Percentiles rank a stretch among this genome's conserved stretches.
phyloP scores from a whole-genome alignment of 2,888 invertebrate species.

The Oegoconia quadripuncta region DNA sequence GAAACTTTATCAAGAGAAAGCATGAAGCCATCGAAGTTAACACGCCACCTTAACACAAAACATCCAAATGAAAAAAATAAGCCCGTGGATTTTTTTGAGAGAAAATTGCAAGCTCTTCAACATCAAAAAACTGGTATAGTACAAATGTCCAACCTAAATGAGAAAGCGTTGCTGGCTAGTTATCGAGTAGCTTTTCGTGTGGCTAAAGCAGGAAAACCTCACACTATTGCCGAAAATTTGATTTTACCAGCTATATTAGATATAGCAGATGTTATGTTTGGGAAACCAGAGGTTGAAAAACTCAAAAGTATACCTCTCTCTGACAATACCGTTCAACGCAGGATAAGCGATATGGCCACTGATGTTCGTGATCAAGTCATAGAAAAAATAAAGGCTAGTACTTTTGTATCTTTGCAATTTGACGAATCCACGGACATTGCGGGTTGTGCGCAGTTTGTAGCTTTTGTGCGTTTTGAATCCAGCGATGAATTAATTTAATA shows the following conservation, averaged over 20 bases:
- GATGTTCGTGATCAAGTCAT: conserved; percentile 26
- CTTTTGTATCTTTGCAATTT: conserved; percentile 25
- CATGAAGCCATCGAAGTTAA: conserved; percentile 21
- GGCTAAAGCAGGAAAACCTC: conserved; percentile 24
- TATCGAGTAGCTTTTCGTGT: conserved; percentile 21
- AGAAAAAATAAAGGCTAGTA: conserved; percentile 17
- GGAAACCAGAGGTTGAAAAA: conserved; percentile 25
- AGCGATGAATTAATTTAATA: conserved; percentile 20
- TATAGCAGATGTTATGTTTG: conserved; percentile 24
- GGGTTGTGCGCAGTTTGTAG: conserved; percentile 26
- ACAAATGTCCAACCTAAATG: conserved; percentile 15
- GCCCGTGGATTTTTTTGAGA: conserved; percentile 15
- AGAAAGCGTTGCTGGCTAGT: conserved; percentile 20
- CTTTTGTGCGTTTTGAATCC: conserved; percentile 26
- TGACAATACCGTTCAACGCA: conserved; percentile 35
- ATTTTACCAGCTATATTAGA: conserved; percentile 26
- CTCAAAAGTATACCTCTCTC: conserved; percentile 34
- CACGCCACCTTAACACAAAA: conserved; percentile 19
- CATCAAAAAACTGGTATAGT: conserved; percentile 12
- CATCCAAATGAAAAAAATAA: conserved; percentile 17
- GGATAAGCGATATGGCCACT: conserved; percentile 33
- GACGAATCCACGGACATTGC: conserved; percentile 27
- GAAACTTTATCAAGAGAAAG: conserved; percentile 20
- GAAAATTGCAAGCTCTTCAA: conserved; percentile 17
- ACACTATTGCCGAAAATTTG: conserved; percentile 27